Evolutionary conservation across 2,113 vertebrate species (phyloP).

Genomic region (Rhea pennata): DNA sequence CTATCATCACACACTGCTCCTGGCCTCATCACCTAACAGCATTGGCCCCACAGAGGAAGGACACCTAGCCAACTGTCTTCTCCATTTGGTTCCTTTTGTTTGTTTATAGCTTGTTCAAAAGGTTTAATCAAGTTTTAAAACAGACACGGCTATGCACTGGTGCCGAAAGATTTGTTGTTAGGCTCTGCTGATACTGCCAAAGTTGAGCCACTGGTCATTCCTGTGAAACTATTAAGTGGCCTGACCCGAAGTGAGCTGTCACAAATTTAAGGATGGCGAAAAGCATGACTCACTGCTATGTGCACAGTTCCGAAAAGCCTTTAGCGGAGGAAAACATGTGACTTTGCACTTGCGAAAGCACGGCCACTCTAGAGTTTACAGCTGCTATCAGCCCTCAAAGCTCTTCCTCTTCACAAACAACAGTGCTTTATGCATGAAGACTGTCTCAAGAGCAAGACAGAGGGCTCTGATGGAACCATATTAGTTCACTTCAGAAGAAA

Average conservation of each 20-base stretch:
- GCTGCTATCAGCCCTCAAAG: constrained; percentile 58
- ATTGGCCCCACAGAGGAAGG: not conserved
- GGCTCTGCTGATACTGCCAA: not conserved
- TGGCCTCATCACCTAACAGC: not conserved
- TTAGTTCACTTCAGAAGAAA: constrained; percentile 59
- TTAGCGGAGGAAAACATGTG: constrained; percentile 66
- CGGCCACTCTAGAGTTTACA: constrained; percentile 68
- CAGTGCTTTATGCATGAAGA: constrained; percentile 69
- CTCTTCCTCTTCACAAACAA: constrained; percentile 72
- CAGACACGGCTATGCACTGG: not conserved
- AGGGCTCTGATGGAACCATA: constrained; percentile 55
- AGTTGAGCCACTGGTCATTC: not conserved
- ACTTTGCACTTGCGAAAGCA: constrained; percentile 65
- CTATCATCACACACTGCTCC: not conserved
- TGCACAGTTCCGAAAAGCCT: constrained; percentile 38
- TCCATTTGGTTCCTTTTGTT: not conserved
- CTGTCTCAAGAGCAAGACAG: constrained; percentile 69
- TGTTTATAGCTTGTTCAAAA: not conserved
- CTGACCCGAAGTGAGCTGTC: constrained; percentile 38
- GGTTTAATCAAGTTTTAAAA: not conserved
- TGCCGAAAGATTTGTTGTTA: not conserved
- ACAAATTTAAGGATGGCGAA: constrained; percentile 44
- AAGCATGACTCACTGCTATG: constrained; percentile 48
- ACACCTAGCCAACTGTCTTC: not conserved
- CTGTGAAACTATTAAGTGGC: not conserved